Evolutionary conservation across 2,113 vertebrate genomes (phyloP).

Genomic region (Geococcyx californianus): DNA sequence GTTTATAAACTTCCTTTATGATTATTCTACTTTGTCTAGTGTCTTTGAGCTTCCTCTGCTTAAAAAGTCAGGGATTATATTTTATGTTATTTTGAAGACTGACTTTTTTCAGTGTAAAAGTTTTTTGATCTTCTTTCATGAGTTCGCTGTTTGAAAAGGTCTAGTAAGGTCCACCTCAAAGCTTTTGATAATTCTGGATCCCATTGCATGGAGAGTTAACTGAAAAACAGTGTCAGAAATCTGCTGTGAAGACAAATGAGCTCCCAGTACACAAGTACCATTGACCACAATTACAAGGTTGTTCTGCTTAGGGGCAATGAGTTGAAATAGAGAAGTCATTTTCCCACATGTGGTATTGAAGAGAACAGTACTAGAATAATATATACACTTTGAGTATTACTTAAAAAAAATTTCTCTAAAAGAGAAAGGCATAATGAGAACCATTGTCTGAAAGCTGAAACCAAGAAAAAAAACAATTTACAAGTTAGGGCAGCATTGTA

Average conservation of each 20-base stretch:
- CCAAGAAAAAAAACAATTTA: background rate
- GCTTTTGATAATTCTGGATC: background rate
- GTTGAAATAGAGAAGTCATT: background rate
- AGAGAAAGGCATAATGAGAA: background rate
- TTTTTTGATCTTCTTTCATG: background rate
- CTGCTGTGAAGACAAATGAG: background rate
- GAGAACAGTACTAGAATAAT: background rate
- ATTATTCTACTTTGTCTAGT: background rate
- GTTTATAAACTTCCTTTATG: background rate
- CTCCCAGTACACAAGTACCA: background rate
- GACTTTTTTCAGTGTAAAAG: background rate
- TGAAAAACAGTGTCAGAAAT: background rate
- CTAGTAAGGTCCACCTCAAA: background rate
- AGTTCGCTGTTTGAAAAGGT: background rate
- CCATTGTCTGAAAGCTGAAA: background rate
- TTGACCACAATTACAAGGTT: background rate
- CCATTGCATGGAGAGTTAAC: background rate
- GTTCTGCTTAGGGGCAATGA: background rate
- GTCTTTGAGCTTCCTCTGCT: background rate
- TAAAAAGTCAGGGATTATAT: background rate
- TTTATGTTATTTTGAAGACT: background rate
- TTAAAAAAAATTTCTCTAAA: background rate
- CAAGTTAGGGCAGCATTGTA: background rate
- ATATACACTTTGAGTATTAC: background rate
- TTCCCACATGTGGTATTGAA: background rate